Percentiles rank a stretch among this genome's conserved stretches.
These are phyloP conservation scores for Seriola aureovittata DNA, from an alignment of 2,113 vertebrate species.

Conservation along the genomic window DNA sequence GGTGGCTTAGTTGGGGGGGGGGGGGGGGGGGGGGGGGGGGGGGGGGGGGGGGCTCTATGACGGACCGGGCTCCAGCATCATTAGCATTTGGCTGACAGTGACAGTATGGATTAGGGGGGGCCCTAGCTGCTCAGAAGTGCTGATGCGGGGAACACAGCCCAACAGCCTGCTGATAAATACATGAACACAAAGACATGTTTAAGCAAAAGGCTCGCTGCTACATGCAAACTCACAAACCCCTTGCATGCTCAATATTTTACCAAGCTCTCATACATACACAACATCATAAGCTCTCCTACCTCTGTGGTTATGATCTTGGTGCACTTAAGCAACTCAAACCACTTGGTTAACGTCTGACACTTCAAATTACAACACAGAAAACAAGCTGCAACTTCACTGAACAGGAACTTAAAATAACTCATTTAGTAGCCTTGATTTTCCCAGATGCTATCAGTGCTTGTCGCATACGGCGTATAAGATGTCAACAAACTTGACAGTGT, in stretches of 20 bases:
- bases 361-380: too few relatives aligned
- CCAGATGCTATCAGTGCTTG: too few relatives aligned
- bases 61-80: conserved; percentile 43
- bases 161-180: conserved; percentile 59
- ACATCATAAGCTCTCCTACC: too few relatives aligned
- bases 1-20: neutral
- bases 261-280: neutral
- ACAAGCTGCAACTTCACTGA: neutral
- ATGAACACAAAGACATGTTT: conserved; percentile 38
- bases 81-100: conserved; percentile 75
- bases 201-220: neutral
- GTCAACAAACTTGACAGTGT: too few relatives aligned
- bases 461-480: too few relatives aligned
- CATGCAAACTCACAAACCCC: neutral
- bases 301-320: too few relatives aligned
- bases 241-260: neutral
- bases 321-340: too few relatives aligned
- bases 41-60: neutral
- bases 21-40: neutral
- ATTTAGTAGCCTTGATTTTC: too few relatives aligned
- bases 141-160: conserved; percentile 41
- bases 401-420: too few relatives aligned
- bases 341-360: too few relatives aligned
- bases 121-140: conserved; percentile 56
- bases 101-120: conserved; percentile 62